phyloP scores from a whole-genome alignment of 2,797 vertebrate genomes.

The Gymnopithys bicolor region DNA sequence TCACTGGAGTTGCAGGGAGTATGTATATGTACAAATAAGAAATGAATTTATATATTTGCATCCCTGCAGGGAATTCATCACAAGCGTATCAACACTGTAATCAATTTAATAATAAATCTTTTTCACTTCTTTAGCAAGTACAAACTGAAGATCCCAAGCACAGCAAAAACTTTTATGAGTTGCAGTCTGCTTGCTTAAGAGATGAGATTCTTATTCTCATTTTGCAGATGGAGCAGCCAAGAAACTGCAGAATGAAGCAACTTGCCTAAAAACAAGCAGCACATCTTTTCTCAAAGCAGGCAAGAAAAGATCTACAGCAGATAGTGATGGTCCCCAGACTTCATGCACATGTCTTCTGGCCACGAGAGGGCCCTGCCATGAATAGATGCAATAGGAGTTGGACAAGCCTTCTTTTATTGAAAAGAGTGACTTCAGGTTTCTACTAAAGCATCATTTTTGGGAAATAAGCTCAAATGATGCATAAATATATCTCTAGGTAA shows the following conservation, averaged over 20 bases:
- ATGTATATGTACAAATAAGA: not conserved
- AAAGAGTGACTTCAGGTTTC: not conserved
- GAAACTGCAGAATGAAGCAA: constrained; percentile 41
- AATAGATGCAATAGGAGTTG: not conserved
- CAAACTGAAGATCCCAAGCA: constrained; percentile 9
- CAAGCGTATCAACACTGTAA: not conserved
- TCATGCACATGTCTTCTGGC: not conserved
- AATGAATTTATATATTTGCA: not conserved
- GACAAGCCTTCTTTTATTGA: not conserved
- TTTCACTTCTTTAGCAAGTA: not conserved
- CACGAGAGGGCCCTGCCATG: not conserved
- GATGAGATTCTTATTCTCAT: constrained; percentile 2
- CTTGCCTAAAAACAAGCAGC: not conserved
- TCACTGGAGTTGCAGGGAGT: not conserved
- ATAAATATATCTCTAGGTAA: not conserved
- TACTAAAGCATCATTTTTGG: not conserved
- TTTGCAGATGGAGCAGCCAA: constrained; percentile 12
- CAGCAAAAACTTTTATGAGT: constrained; percentile 23
- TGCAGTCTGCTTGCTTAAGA: not conserved
- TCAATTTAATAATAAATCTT: constrained; percentile 8
- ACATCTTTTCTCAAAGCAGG: not conserved
- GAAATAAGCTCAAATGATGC: not conserved
- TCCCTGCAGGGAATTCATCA: not conserved
- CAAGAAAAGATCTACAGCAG: not conserved
- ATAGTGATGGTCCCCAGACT: not conserved